Evolutionary conservation across 2,797 vertebrate species (phyloP), one percentile per base, ranked within the genome.

Genomic region (Gila robusta): DNA sequence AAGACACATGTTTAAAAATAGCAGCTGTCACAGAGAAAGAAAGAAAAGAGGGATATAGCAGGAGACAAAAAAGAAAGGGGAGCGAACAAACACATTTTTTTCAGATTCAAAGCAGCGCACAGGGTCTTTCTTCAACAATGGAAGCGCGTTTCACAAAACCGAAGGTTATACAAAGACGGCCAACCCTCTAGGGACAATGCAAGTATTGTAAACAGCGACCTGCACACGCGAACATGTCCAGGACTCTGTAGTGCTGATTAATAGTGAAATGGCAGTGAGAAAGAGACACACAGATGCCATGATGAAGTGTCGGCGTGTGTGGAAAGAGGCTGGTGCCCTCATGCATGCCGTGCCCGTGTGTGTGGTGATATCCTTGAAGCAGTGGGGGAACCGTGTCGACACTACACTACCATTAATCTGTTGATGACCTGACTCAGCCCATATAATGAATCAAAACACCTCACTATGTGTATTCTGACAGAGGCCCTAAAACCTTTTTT

Each of bases 1-100:
- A 82, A 86, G 44, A 77, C 54, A 79, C 76, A 26, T 23, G 4
- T 86, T 82, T 79, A 89, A 87, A 90, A 87, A 87, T 84, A 87
- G 78, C 79, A 71, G 23, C 84, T 79, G 83, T 83, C 85, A 84
- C 28, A 1, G 41, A 11, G 37, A 59, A 70, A 79, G 54, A 82
- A 83, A 79, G 11, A 41, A 77, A 64, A 73, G 71, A 66, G 52
- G 59, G 37, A 81, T 74, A 67, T 73, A 70, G 78, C 7, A 6
- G 21, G 70, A 83, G 67, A 83, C 17, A 71, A 49, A 83, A 70
- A 83, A 66, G n/a, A 47, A 86, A 59, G 28, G 37, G 74, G 73
- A 79, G 54, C 10, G 54, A 82, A 72, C 76, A 80, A 83, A 87
- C 77, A 86, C 82, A 32, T 32, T 32, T 32, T 77, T 79, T 64